Evolutionary conservation across 2,113 vertebrate species (phyloP).

Genomic region (Pipra filicauda): DNA sequence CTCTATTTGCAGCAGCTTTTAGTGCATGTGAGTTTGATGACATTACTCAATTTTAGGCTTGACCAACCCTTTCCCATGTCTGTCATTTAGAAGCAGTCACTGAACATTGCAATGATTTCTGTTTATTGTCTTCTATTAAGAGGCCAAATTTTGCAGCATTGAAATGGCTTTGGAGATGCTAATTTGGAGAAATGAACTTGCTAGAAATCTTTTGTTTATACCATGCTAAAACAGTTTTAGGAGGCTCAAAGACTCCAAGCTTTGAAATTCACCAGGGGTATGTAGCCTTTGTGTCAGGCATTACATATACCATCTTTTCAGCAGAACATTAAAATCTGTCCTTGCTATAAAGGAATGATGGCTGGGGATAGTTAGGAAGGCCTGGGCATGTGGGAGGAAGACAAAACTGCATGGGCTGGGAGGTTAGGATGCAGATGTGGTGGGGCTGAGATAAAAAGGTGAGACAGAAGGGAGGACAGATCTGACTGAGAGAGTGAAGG

Average conservation of each 20-base stretch:
- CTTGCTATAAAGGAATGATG: neutral
- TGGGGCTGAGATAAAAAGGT: neutral
- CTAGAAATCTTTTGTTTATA: neutral
- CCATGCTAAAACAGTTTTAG: neutral
- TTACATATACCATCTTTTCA: neutral
- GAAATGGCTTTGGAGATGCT: neutral
- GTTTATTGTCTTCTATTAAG: neutral
- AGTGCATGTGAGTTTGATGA: neutral
- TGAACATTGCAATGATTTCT: constrained; percentile 17
- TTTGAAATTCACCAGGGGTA: neutral
- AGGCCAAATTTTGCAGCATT: neutral
- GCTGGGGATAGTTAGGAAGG: neutral
- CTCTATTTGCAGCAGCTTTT: neutral
- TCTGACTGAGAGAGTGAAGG: neutral
- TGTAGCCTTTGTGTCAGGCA: neutral
- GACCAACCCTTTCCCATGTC: neutral
- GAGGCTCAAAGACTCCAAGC: neutral
- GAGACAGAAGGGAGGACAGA: neutral
- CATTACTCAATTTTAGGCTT: constrained; percentile 20
- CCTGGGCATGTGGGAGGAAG: neutral
- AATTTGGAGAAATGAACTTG: neutral
- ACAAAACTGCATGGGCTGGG: accelerated
- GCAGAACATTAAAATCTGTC: neutral
- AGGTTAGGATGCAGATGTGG: accelerated
- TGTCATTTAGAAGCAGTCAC: neutral